Conservation (phyloP, 2,797 vertebrate genomes). For the Vireo griseus region DNA sequence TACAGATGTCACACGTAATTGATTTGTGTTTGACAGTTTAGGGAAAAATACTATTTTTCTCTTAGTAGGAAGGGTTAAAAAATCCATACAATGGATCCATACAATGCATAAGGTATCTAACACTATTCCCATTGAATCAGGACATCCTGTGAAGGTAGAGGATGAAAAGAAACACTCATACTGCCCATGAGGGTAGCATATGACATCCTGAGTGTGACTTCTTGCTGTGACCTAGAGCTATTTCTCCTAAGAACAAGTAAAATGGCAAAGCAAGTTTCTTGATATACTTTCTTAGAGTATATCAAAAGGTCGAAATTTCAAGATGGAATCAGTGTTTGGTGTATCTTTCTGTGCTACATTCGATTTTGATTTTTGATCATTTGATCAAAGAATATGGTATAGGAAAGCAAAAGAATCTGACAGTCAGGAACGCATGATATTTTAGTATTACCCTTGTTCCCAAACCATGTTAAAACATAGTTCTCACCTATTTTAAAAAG, state of each 20-base stretch:
- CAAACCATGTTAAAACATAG: background rate
- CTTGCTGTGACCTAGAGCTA: background rate
- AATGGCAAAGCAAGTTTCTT: background rate
- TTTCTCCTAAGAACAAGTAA: background rate
- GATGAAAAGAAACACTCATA: background rate
- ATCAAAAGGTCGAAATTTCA: background rate
- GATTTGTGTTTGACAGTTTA: background rate
- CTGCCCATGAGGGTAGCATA: rapidly evolving
- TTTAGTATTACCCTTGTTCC: background rate
- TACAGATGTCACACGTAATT: background rate
- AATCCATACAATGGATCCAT: background rate
- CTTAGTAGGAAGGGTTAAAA: background rate
- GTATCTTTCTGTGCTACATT: background rate
- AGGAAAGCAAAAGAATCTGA: background rate
- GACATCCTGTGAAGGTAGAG: background rate
- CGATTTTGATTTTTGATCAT: background rate
- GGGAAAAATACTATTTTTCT: background rate
- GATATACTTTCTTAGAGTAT: background rate
- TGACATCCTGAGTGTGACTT: background rate
- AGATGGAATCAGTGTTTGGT: background rate
- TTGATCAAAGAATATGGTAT: background rate
- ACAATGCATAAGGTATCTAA: background rate
- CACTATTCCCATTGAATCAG: background rate
- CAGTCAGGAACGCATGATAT: background rate
- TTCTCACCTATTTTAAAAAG: background rate